phyloP scores from a whole-genome alignment of 2,797 vertebrate species.

The Sebastes diploproa region DNA sequence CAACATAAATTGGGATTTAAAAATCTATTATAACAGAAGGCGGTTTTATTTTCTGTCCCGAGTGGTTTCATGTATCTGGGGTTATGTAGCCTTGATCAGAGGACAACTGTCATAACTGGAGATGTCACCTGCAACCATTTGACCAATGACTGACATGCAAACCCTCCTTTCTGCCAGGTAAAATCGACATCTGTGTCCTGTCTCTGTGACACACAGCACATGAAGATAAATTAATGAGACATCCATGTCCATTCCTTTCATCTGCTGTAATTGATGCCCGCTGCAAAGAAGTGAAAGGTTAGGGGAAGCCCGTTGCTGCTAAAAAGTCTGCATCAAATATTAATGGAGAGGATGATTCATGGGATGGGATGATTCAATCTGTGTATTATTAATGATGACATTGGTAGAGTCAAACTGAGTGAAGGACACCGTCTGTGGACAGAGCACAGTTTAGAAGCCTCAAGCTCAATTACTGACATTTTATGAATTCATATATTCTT shows the following conservation, averaged over 20 bases:
- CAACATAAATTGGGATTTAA: neutral
- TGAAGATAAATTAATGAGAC: conserved; percentile 43
- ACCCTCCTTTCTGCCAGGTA: conserved; percentile 8
- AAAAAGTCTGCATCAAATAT: conserved; percentile 65
- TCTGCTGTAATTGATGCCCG: conserved; percentile 52
- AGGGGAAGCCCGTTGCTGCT: conserved; percentile 51
- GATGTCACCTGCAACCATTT: neutral
- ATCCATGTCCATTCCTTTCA: conserved; percentile 38
- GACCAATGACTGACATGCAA: neutral
- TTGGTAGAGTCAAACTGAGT: conserved; percentile 50
- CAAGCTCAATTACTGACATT: neutral
- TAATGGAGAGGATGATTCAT: conserved; percentile 47
- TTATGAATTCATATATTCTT: neutral
- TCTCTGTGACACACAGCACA: conserved; percentile 16
- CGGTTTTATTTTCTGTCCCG: neutral
- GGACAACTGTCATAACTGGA: conserved; percentile 7
- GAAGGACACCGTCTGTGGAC: conserved; percentile 52
- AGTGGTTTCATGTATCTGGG: neutral
- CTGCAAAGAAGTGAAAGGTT: conserved; percentile 53
- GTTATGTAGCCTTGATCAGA: conserved; percentile 8
- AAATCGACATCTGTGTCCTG: conserved; percentile 1
- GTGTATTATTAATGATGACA: conserved; percentile 66
- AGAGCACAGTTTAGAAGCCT: neutral
- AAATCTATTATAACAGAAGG: neutral
- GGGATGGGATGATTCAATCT: conserved; percentile 30